Percentiles rank a stretch among this genome's conserved stretches.
Conservation (phyloP, 2,113 vertebrate species). For the Epinephelus cyanopodus region DNA sequence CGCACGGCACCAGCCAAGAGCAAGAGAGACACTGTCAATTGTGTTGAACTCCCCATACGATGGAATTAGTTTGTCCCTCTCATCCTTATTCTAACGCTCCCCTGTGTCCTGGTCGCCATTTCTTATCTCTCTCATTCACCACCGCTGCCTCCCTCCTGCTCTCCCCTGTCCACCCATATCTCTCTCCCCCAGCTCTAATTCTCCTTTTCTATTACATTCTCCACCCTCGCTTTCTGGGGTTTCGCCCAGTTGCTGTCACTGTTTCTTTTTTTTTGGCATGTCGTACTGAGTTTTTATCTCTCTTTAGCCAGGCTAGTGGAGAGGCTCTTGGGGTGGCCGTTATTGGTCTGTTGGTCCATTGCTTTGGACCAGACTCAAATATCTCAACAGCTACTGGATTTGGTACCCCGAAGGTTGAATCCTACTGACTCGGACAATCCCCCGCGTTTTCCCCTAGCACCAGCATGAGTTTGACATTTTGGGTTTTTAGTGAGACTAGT, state of each 20-base stretch:
- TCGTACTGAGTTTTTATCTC: slow-evolving; percentile 1
- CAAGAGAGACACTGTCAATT: slow-evolving; percentile 45
- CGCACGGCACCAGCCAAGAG: slow-evolving; percentile 38
- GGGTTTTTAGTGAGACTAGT: neutral
- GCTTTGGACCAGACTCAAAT: slow-evolving; percentile 8
- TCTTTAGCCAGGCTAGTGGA: neutral
- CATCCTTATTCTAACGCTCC: slow-evolving; percentile 34
- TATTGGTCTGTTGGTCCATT: neutral
- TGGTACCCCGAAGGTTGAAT: neutral
- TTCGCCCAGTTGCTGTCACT: neutral
- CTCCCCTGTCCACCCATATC: slow-evolving; percentile 38
- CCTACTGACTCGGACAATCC: neutral
- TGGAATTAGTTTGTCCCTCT: slow-evolving; percentile 44
- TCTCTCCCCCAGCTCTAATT: slow-evolving; percentile 37
- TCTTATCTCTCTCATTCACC: slow-evolving; percentile 64
- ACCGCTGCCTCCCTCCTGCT: neutral
- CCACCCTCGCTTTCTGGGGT: slow-evolving; percentile 6
- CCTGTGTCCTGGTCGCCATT: slow-evolving; percentile 19
- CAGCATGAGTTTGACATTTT: neutral
- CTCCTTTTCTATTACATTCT: slow-evolving; percentile 16
- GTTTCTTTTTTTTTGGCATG: neutral
- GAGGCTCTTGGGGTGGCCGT: neutral
- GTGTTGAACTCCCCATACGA: slow-evolving; percentile 41
- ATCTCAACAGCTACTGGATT: neutral
- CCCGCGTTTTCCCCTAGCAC: neutral